Conservation (phyloP, 2,113 vertebrate species). For the Addax nasomaculatus region DNA sequence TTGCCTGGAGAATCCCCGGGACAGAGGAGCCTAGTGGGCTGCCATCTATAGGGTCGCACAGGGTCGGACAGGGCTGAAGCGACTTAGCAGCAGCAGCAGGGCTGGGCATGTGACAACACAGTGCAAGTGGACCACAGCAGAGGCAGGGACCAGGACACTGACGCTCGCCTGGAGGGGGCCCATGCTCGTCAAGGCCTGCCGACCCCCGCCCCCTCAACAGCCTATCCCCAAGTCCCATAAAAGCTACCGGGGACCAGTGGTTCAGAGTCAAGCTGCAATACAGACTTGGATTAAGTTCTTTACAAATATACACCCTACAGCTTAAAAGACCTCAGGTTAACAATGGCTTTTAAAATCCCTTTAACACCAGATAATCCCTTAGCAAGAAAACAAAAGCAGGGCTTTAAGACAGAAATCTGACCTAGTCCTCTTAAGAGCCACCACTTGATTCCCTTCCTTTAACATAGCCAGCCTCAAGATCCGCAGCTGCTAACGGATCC, state of each 20-base stretch:
- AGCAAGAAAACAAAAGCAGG: not conserved
- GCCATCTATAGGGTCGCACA: too few relatives aligned
- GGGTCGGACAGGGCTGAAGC: too few relatives aligned
- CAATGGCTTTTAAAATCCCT: not conserved
- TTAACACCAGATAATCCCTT: not conserved
- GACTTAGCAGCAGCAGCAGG: too few relatives aligned
- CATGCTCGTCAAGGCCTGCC: not conserved
- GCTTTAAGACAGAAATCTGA: not conserved
- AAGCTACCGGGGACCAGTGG: not conserved
- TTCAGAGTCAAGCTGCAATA: not conserved
- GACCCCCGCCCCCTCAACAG: fast-evolving
- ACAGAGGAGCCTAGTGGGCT: too few relatives aligned
- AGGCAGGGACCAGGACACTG: not conserved
- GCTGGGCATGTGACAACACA: not conserved
- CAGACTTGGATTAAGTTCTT: not conserved
- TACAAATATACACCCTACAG: not conserved
- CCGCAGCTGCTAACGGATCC: not conserved
- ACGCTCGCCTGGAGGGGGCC: not conserved
- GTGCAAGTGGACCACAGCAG: not conserved
- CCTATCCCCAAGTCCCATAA: not conserved
- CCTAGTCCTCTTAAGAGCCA: not conserved
- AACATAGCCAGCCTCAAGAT: not conserved
- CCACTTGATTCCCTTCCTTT: not conserved
- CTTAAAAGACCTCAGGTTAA: not conserved
- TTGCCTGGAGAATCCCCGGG: too few relatives aligned